Percentiles rank a stretch among this genome's conserved stretches.
Evolutionary conservation across 2,888 invertebrate genomes (phyloP).

Genomic region (Drosophila testacea): DNA sequence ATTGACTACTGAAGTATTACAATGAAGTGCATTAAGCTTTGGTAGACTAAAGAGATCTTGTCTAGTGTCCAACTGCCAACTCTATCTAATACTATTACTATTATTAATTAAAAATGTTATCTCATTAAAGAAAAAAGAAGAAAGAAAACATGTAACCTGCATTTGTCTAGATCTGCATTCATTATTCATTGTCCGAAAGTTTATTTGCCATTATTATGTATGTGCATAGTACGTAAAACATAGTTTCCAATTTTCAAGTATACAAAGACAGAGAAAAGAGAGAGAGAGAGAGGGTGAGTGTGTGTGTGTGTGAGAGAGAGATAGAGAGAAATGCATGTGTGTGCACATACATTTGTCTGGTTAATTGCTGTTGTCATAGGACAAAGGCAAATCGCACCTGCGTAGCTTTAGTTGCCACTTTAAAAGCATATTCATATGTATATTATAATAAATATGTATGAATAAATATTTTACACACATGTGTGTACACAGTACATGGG

Average conservation of each 20-base stretch:
- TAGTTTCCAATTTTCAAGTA: background rate
- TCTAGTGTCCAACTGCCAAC: background rate
- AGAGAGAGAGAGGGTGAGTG: background rate
- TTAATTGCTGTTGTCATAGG: constrained; percentile 24
- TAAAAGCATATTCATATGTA: background rate
- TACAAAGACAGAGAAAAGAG: background rate
- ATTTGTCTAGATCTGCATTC: constrained; percentile 5
- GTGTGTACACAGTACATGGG: background rate
- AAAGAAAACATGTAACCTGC: background rate
- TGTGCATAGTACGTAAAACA: constrained; percentile 1
- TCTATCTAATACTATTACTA: background rate
- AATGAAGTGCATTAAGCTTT: too few relatives aligned
- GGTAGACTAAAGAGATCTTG: too few relatives aligned
- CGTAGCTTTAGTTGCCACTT: constrained; percentile 5
- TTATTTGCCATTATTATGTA: constrained; percentile 7
- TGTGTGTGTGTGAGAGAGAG: too few relatives aligned
- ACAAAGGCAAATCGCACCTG: constrained; percentile 11
- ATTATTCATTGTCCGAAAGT: constrained; percentile 5
- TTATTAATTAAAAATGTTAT: constrained; percentile 1
- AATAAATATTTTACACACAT: background rate
- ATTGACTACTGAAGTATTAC: too few relatives aligned
- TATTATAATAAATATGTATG: constrained; percentile 1
- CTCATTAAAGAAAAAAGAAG: background rate
- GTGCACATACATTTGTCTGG: constrained; percentile 7
- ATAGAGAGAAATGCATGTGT: background rate